Percentiles rank a stretch among this genome's conserved stretches.
Evolutionary conservation across 1,140 invertebrate genomes (phyloP).

Genomic region (Drosophila biarmipes): DNA sequence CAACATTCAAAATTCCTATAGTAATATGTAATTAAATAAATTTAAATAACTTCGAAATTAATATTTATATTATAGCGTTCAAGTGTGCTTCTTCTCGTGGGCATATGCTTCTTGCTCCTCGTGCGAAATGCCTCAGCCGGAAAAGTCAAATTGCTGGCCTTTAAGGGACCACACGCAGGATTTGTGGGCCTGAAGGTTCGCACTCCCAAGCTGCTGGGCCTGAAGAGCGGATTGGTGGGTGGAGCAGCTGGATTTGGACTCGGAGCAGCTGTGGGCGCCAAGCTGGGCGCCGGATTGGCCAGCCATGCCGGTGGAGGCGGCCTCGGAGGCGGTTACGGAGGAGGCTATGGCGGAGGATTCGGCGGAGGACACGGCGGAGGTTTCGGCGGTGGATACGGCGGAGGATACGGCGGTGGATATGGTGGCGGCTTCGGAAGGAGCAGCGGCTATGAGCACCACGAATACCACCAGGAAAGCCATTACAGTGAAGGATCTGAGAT

Average conservation of each 20-base stretch:
- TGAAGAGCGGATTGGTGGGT: slow-evolving; percentile 56
- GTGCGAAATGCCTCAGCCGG: slow-evolving; percentile 36
- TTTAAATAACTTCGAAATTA: too few relatives aligned
- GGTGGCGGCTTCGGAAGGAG: slow-evolving; percentile 16
- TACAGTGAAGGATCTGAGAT: slow-evolving; percentile 49
- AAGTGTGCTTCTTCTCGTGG: slow-evolving; percentile 31
- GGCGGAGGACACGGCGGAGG: slow-evolving; percentile 41
- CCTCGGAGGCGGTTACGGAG: slow-evolving; percentile 2
- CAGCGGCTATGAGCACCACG: slow-evolving; percentile 67
- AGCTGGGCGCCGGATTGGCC: slow-evolving; percentile 20
- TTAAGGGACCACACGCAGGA: slow-evolving; percentile 68
- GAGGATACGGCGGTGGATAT: slow-evolving; percentile 18
- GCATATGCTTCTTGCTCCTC: slow-evolving; percentile 31
- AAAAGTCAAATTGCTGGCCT: slow-evolving; percentile 65
- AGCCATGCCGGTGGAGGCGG: background rate
- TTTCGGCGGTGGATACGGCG: slow-evolving; percentile 50
- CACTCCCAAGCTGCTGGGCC: slow-evolving; percentile 60
- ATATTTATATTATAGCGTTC: slow-evolving; percentile 20
- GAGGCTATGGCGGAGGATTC: slow-evolving; percentile 21
- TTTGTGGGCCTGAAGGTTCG: slow-evolving; percentile 66
- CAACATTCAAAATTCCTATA: too few relatives aligned
- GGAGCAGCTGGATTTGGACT: slow-evolving; percentile 48
- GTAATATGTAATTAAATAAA: too few relatives aligned
- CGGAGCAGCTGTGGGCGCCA: slow-evolving; percentile 33
- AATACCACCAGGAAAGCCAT: slow-evolving; percentile 66